Percentiles rank a stretch among this genome's conserved stretches.
These are phyloP conservation scores for Synanthedon vespiformis DNA, from an alignment of 2,888 invertebrate species.

Conservation along the genomic window DNA sequence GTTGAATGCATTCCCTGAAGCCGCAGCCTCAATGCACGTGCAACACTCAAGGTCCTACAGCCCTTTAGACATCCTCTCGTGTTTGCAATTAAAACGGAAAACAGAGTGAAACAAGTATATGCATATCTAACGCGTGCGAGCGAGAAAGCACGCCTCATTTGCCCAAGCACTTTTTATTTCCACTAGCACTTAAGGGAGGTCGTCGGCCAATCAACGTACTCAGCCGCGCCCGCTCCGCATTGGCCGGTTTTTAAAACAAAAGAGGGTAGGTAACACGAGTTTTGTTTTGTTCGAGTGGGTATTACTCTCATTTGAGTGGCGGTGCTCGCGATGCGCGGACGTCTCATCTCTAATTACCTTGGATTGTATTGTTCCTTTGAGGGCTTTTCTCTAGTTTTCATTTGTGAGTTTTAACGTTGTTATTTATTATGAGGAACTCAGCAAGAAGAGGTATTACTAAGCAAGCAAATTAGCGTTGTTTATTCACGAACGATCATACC, in stretches of 20 bases:
- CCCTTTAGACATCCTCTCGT: slow-evolving; percentile 65
- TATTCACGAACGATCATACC: slow-evolving; percentile 36
- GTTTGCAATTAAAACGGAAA: slow-evolving; percentile 69
- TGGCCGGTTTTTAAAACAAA: slow-evolving; percentile 65
- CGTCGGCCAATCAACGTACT: slow-evolving; percentile 68
- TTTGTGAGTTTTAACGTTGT: slow-evolving; percentile 56
- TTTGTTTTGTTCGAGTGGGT: slow-evolving; percentile 64
- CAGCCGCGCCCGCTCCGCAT: slow-evolving; percentile 56
- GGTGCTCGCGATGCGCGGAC: slow-evolving; percentile 45
- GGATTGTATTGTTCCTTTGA: slow-evolving; percentile 39
- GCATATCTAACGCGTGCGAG: slow-evolving; percentile 28
- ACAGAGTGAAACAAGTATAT: slow-evolving; percentile 41
- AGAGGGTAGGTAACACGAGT: slow-evolving; percentile 67
- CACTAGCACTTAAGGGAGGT: slow-evolving; percentile 59
- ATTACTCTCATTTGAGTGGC: slow-evolving; percentile 56
- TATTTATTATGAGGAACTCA: slow-evolving; percentile 47
- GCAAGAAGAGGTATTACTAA: slow-evolving; percentile 39
- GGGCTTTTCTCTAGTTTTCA: slow-evolving; percentile 41
- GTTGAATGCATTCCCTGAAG: slow-evolving; percentile 53
- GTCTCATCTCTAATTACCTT: slow-evolving; percentile 59
- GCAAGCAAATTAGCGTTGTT: slow-evolving; percentile 59
- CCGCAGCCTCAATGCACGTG: slow-evolving; percentile 51
- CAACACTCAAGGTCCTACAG: slow-evolving; percentile 65
- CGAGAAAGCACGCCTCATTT: slow-evolving; percentile 59
- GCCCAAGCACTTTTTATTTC: slow-evolving; percentile 66